Conservation (phyloP, 2,797 vertebrate genomes). For the Spheniscus humboldti region DNA sequence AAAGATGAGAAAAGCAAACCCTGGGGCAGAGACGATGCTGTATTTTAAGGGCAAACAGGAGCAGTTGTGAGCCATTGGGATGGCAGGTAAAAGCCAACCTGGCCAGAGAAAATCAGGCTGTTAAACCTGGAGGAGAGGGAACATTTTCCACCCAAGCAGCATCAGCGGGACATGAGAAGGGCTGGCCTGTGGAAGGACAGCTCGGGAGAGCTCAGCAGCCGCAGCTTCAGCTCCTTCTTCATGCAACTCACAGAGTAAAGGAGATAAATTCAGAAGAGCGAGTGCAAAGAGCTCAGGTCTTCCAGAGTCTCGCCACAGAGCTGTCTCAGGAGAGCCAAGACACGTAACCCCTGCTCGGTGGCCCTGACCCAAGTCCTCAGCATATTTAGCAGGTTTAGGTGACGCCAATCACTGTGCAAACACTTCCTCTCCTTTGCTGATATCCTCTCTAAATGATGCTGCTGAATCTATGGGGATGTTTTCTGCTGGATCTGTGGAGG, state of each 20-base stretch:
- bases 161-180: not conserved
- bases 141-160: not conserved
- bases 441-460: not conserved
- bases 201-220: not conserved
- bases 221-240: not conserved
- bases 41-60: not conserved
- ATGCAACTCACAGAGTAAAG: not conserved
- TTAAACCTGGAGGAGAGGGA: not conserved
- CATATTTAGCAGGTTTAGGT: not conserved
- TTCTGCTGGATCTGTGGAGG: not conserved
- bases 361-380: not conserved
- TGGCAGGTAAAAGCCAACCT: not conserved
- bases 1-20: not conserved
- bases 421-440: not conserved
- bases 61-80: not conserved
- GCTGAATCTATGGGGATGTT: not conserved
- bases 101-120: not conserved
- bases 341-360: fast-evolving
- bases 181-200: not conserved
- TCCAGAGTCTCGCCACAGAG: not conserved
- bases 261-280: not conserved
- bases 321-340: not conserved
- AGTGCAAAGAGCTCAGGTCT: not conserved
- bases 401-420: not conserved
- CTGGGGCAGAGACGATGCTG: not conserved